Percentiles rank a stretch among this genome's conserved stretches.
Conservation (phyloP, 1,140 invertebrate species). For the Mya arenaria region DNA sequence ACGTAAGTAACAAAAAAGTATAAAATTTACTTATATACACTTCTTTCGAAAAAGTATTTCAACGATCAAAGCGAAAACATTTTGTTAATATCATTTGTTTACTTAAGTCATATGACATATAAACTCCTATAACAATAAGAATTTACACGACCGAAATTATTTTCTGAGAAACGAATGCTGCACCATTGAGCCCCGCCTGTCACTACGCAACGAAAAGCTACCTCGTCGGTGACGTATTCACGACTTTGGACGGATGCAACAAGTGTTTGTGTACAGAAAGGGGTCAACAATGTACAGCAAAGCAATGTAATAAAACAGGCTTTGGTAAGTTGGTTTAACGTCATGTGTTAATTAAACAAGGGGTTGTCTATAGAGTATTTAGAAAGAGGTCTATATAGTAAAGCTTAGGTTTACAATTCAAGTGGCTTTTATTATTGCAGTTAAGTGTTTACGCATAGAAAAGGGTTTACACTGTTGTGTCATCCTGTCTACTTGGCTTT, state of each 20-base stretch:
- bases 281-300: conserved; percentile 58
- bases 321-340: conserved; percentile 59
- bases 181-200: conserved; percentile 43
- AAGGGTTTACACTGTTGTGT: no score
- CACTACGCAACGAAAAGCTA: conserved; percentile 14
- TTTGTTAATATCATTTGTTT: not conserved
- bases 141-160: not conserved
- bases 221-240: conserved; percentile 46
- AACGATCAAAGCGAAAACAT: not conserved
- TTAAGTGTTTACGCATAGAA: no score
- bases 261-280: conserved; percentile 54
- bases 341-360: no score
- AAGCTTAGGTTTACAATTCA: no score
- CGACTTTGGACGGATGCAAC: conserved; percentile 58
- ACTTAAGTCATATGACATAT: not conserved
- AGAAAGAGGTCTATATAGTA: no score
- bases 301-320: conserved; percentile 40
- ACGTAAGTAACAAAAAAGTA: not conserved
- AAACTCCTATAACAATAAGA: not conserved
- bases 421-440: no score
- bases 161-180: conserved; percentile 13
- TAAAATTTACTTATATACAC: not conserved
- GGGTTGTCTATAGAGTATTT: no score
- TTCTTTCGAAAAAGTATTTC: not conserved
- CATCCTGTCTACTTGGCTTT: no score